These are phyloP conservation scores for Butastur rufipennis DNA, from an alignment of 2,113 vertebrate species.

Conservation along the genomic window DNA sequence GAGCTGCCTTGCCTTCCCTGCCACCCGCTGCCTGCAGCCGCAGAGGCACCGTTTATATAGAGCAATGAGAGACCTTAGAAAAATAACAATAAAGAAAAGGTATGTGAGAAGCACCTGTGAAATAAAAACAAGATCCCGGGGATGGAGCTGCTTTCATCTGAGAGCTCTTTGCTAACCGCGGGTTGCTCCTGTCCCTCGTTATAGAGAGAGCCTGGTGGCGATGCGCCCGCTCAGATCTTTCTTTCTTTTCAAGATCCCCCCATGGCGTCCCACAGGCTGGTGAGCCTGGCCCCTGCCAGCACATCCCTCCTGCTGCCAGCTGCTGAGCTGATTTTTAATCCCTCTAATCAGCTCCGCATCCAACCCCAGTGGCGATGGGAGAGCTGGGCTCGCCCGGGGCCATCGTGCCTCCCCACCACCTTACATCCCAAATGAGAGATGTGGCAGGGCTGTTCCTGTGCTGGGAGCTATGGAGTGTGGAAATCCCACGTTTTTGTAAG, in stretches of 20 bases:
- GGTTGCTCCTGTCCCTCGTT: conserved; percentile 22
- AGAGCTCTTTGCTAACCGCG: not conserved
- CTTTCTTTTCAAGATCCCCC: conserved; percentile 1
- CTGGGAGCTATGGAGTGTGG: not conserved
- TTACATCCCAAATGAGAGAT: not conserved
- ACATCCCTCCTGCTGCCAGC: not conserved
- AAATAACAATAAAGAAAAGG: conserved; percentile 13
- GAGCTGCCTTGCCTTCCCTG: not conserved
- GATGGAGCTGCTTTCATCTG: not conserved
- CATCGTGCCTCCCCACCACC: accelerated
- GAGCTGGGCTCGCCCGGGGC: not conserved
- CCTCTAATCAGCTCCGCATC: not conserved
- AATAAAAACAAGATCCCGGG: not conserved
- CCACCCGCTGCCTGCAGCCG: not conserved
- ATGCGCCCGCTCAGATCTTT: conserved; percentile 9
- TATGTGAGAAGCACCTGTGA: not conserved
- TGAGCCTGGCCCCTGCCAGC: not conserved
- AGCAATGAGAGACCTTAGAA: not conserved
- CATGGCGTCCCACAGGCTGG: not conserved
- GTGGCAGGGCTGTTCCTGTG: not conserved
- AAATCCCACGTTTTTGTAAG: not conserved
- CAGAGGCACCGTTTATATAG: not conserved
- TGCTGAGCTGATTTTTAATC: not conserved
- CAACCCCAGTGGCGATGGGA: not conserved
- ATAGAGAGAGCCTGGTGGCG: not conserved